Base-by-base conservation (phyloP, 2,797 vertebrate species). In the Oreonectes daqikongensis region DNA sequence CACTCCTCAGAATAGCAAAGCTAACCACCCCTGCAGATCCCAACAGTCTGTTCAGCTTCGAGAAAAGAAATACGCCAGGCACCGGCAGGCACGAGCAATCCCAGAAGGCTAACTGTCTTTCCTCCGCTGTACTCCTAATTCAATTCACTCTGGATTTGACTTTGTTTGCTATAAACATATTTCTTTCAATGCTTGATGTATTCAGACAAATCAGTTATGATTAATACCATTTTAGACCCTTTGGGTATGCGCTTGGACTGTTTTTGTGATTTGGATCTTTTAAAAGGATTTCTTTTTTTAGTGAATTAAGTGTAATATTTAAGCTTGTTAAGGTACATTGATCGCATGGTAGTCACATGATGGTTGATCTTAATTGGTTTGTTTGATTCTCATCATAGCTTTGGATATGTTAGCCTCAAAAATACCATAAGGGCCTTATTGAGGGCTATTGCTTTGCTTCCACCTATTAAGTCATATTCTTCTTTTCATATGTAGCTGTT, bases 11-110 rank as follows among this genome's bases (percentile, higher is more conserved):
- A 81, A 72, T 68, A 71, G 69, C 67, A 53, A 60, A 77, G 71
- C 68, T 81, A 72, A 72, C 69, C 64, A 72, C 77, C 77, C 72
- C 67, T 50, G 69, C 66, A 79, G 30, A 61, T 63, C 65, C 64
- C 73, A 46, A 65, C 52, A 76, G 64, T 59, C 73, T 75, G 73
- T 67, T 76, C 55, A 38, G 48, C 64, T 73, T 42, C 10, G 35
- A 69, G 64, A 63, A 63, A 73, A 77, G 69, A 69, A 73, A 60
- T 6, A n/a, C 57, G 38, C 63, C 74, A 57, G 75, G 66, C 66
- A 77, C 75, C 32, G 60, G 55, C 35, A 77, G 38, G 44, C 74
- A 32, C 46, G 26, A 60, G 68, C 44, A 24, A 66, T 72, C 69
- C 63, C 68, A 44, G 20, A 64, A 63, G 55, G 42, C 53, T 46